These are phyloP conservation scores for Scaptomyza parva DNA, from an alignment of 2,888 invertebrate species.

Conservation along the genomic window DNA sequence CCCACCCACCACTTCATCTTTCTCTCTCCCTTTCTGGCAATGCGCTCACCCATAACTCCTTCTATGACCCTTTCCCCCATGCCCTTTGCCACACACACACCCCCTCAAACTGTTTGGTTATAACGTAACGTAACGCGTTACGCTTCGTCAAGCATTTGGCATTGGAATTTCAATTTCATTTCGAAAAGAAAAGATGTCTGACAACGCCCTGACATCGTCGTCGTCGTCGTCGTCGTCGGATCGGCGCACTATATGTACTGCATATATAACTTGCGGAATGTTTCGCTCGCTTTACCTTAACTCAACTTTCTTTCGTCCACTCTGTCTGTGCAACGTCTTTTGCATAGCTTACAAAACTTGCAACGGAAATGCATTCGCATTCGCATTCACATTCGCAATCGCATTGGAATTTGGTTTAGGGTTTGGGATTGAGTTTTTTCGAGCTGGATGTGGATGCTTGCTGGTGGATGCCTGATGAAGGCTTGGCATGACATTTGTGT, in stretches of 20 bases:
- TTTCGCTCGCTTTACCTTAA: slow-evolving; percentile 11
- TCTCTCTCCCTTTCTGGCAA: slow-evolving; percentile 15
- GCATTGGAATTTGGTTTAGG: not conserved
- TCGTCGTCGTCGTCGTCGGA: too few relatives aligned
- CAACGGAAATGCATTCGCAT: slow-evolving; percentile 48
- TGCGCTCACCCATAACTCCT: slow-evolving; percentile 55
- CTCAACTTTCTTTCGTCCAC: slow-evolving; percentile 5
- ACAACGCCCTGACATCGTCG: too few relatives aligned
- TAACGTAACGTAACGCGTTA: slow-evolving; percentile 38
- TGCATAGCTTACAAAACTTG: slow-evolving; percentile 13
- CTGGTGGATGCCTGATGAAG: too few relatives aligned
- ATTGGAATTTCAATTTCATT: slow-evolving; percentile 70
- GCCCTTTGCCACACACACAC: not conserved
- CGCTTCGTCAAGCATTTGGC: slow-evolving; percentile 67
- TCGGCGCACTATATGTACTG: slow-evolving; percentile 44
- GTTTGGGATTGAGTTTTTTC: slow-evolving; percentile 1
- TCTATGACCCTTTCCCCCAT: slow-evolving; percentile 9
- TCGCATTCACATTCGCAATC: slow-evolving; percentile 7
- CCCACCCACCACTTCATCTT: not conserved
- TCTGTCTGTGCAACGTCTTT: too few relatives aligned
- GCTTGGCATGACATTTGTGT: slow-evolving; percentile 7
- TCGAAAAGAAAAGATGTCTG: slow-evolving; percentile 41
- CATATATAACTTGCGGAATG: slow-evolving; percentile 35
- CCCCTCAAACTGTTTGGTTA: not conserved
- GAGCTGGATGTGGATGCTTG: not conserved